Evolutionary conservation across 2,888 invertebrate species (phyloP), one percentile per base, ranked within the genome.

Genomic region (Malthinus seriepunctatus): DNA sequence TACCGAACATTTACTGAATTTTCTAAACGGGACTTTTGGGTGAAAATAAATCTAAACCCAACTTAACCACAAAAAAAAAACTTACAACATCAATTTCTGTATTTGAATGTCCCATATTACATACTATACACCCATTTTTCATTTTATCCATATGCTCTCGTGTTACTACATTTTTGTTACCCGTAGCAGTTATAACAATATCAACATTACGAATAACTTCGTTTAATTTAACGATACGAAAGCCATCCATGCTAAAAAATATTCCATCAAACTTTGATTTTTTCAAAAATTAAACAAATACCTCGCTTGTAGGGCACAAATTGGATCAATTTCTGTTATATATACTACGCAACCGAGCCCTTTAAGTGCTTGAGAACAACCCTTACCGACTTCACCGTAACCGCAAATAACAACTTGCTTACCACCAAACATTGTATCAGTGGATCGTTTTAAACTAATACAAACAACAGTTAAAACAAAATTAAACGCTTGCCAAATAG

Each of bases 81-180:
- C 86, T 78, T 80, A 91, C 91, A 66, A 96, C 94, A 80, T 96
- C 96, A 69, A 93, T 93, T 84, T 97, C 96, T 0, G 95, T 96
- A 79, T 97, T 96, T 64, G 95, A 95, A 80, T 97, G 96, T 0
- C 96, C 96, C 95, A 97, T 97, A 81, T 97, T 97, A 79, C 96
- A 96, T 1, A 97, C 88, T 54, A 96, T 91, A 76, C 95, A 95
- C 32, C 95, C 96, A 76, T 91, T 95, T 80, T 95, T 95, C 93
- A 96, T 93, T 69, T 94, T 89, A 78, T 97, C 96, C 94, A 96
- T 94, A 75, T 95, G 95, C 68, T 95, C 95, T 3, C 95, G 85
- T 0, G 92, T 93, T 14, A 97, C 95, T 5, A 97, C 97, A 73
- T 96, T 95, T 79, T 97, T 97, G 78, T 97, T 97, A 32, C 97